phyloP scores from a whole-genome alignment of 2,113 vertebrate genomes.

The Oryzias woworae region DNA sequence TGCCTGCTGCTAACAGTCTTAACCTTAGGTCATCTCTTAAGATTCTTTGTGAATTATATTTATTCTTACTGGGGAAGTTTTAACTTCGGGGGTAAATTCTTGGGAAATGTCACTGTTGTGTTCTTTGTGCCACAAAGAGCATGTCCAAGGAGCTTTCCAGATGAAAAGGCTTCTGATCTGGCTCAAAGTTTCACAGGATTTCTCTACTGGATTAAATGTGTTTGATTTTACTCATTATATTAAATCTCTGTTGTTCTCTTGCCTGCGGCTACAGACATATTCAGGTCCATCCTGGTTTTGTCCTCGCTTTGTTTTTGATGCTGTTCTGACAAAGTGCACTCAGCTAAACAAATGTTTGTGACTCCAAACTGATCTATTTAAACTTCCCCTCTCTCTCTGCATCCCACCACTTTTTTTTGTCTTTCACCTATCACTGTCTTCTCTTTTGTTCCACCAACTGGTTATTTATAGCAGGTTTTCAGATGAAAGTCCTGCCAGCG shows the following conservation, averaged over 20 bases:
- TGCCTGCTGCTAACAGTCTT: too few relatives aligned
- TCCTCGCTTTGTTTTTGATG: conserved; percentile 30
- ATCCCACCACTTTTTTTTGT: conserved; percentile 1
- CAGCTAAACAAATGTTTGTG: conserved; percentile 50
- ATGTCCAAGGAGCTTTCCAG: too few relatives aligned
- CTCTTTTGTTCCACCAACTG: conserved; percentile 17
- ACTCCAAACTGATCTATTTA: conserved; percentile 47
- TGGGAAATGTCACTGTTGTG: not conserved
- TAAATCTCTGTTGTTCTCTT: conserved; percentile 14
- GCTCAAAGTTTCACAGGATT: not conserved
- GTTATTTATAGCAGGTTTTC: conserved; percentile 61
- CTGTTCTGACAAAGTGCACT: conserved; percentile 28
- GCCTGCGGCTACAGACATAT: conserved; percentile 28
- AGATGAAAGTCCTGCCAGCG: conserved; percentile 51
- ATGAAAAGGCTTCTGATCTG: too few relatives aligned
- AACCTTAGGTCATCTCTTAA: not conserved
- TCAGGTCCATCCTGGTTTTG: not conserved
- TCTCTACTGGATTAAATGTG: conserved; percentile 7
- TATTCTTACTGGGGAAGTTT: not conserved
- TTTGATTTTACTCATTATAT: conserved; percentile 11
- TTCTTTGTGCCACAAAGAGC: not conserved
- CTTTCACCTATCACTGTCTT: conserved; percentile 15
- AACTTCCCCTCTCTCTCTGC: conserved; percentile 22
- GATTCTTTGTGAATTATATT: not conserved
- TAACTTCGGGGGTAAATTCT: not conserved